Evolutionary conservation across 2,113 vertebrate species (phyloP).

Genomic region (Sturnira hondurensis): DNA sequence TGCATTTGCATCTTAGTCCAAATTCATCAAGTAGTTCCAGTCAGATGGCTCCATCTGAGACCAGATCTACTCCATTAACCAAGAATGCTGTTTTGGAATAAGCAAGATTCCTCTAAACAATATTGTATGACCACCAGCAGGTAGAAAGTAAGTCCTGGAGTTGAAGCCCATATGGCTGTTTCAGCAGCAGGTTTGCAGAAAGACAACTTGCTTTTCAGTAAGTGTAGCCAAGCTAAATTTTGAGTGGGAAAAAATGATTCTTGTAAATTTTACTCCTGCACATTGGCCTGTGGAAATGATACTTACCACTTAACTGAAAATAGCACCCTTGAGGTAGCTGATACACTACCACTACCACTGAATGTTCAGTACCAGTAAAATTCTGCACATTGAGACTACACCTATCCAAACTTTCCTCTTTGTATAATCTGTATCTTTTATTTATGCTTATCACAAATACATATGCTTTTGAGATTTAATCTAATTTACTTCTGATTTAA

Average conservation of each 20-base stretch:
- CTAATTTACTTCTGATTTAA: background rate
- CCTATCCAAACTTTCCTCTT: background rate
- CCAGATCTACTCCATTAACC: background rate
- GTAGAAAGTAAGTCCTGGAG: background rate
- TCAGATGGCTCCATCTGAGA: background rate
- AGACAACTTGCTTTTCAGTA: constrained; percentile 7
- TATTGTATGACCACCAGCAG: background rate
- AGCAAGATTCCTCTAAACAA: background rate
- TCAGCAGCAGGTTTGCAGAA: background rate
- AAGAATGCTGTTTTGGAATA: background rate
- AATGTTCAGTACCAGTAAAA: background rate
- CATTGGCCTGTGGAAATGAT: background rate
- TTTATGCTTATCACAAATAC: background rate
- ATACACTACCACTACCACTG: background rate
- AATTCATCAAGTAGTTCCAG: background rate
- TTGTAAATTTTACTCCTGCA: background rate
- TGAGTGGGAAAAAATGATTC: background rate
- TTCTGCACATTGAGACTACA: background rate
- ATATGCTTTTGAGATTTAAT: background rate
- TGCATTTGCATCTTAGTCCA: background rate
- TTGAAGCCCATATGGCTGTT: background rate
- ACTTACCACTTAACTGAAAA: background rate
- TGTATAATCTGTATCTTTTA: background rate
- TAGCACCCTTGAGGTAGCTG: background rate
- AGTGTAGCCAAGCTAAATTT: background rate